A percentile compares a stretch with the other conserved stretches of the same genome.
Conservation (phyloP, 2,888 invertebrate species). For the Epirrhoe tristata region DNA sequence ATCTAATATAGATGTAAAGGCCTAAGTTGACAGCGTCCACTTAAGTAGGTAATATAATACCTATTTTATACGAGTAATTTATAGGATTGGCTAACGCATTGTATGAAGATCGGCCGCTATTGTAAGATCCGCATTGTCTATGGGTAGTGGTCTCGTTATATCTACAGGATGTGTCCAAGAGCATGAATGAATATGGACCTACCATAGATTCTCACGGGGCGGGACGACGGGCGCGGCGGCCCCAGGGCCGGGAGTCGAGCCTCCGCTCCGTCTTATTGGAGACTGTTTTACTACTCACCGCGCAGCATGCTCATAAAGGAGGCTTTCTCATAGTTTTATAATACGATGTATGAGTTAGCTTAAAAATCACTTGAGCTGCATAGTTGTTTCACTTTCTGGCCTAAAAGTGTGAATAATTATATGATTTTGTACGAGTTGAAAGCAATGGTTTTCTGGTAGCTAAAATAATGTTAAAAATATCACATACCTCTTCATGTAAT, state of each 20-base stretch:
- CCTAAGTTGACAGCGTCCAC: no score
- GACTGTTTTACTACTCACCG: constrained; percentile 1
- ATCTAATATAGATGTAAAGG: no score
- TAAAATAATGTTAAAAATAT: constrained; percentile 11
- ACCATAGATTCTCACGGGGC: background rate
- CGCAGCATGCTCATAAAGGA: background rate
- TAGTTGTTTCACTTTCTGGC: background rate
- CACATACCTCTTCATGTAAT: constrained; percentile 35
- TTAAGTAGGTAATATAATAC: no score
- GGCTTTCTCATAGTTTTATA: background rate
- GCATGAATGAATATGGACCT: background rate
- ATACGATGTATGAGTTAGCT: background rate
- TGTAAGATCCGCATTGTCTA: background rate
- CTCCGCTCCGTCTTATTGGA: background rate
- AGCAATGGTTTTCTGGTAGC: background rate
- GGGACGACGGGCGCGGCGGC: background rate
- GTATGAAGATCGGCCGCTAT: background rate
- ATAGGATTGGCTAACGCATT: background rate
- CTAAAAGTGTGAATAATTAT: background rate
- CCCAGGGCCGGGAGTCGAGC: constrained; percentile 2
- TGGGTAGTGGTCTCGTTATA: background rate
- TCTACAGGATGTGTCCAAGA: background rate
- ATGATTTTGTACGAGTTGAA: background rate
- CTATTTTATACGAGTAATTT: no score
- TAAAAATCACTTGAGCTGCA: background rate